Evolutionary conservation across 1,140 invertebrate genomes (phyloP), one percentile per base, ranked within the genome.

Genomic region (Dendroctonus ponderosae): DNA sequence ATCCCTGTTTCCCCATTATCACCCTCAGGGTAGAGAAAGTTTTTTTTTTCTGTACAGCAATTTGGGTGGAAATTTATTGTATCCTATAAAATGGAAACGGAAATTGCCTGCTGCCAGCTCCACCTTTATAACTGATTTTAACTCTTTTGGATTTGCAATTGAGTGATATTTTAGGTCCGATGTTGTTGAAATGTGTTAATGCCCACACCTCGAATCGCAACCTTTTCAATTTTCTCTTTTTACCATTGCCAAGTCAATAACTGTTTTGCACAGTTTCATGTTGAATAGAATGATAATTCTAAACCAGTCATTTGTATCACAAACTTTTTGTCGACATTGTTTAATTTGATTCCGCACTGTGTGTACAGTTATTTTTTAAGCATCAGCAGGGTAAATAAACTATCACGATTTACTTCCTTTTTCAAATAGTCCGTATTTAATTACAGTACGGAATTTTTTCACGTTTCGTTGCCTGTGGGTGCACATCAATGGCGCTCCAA

Each of bases 371-470:
- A 52, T 14, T 52, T 52, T 52, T 52, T 26, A 9, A 6, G 46
- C 46, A 14, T 52, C 37, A 26, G 26, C 50, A 52, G 12, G 26
- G n/a, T 14, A n/a, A 52, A 52, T 46, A 46, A 52, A 52, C 50
- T 52, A 52, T 52, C 50, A 52, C 26, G n/a, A 15, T 52, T 14
- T 54, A 54, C 52, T 54, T 54, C 52, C 52, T 54, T 54, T 39
- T 54, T 11, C 8, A 39, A 39, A 54, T 54, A 54, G 40, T 54
- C 40, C 12, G 8, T 54, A 40, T 54, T 54, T 54, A 39, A 54
- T 54, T 54, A 54, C 52, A 6, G 37, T 54, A 38, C 26, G 26
- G 52, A 54, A 38, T 3, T 50, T 50, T 50, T 50, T 50, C 48
- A 50, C 48, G 48, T 7, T 15, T 50, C 48, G 48, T 12, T 54